Percentiles rank a stretch among this genome's conserved stretches.
Conservation (phyloP, 2,113 vertebrate species). For the Eptesicus fuscus region DNA sequence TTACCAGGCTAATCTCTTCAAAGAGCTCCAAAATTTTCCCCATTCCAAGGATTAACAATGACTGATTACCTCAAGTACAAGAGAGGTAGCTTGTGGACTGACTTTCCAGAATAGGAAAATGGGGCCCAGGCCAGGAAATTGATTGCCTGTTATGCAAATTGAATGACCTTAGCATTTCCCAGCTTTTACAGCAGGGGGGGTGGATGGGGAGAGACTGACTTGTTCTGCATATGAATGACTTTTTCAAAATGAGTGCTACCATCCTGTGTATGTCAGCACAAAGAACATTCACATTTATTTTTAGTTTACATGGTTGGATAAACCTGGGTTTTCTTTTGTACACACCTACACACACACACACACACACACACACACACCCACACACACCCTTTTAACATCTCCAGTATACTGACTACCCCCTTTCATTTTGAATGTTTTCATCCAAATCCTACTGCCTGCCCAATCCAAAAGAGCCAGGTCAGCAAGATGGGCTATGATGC, state of each 20-base stretch:
- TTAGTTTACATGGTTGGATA: not conserved
- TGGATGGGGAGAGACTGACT: not conserved
- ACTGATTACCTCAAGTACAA: not conserved
- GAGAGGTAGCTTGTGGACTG: not conserved
- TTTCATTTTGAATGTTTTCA: not conserved
- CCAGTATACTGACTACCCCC: not conserved
- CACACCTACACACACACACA: not conserved
- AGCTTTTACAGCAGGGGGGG: not conserved
- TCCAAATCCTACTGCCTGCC: not conserved
- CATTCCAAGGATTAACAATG: not conserved
- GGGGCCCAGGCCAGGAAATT: not conserved
- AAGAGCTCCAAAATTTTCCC: not conserved
- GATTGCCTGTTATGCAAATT: not conserved
- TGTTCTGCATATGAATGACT: not conserved
- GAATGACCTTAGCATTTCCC: not conserved
- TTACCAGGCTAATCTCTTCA: not conserved
- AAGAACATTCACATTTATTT: not conserved
- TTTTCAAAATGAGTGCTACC: not conserved
- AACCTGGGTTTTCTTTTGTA: not conserved
- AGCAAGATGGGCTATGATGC: not conserved
- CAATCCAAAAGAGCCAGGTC: conserved; percentile 12
- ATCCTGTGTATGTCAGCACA: not conserved
- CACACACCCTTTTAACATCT: not conserved
- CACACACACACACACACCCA: not conserved
- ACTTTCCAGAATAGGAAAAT: not conserved